Evolutionary conservation across 2,113 vertebrate species (phyloP).

Genomic region (Chionis minor): DNA sequence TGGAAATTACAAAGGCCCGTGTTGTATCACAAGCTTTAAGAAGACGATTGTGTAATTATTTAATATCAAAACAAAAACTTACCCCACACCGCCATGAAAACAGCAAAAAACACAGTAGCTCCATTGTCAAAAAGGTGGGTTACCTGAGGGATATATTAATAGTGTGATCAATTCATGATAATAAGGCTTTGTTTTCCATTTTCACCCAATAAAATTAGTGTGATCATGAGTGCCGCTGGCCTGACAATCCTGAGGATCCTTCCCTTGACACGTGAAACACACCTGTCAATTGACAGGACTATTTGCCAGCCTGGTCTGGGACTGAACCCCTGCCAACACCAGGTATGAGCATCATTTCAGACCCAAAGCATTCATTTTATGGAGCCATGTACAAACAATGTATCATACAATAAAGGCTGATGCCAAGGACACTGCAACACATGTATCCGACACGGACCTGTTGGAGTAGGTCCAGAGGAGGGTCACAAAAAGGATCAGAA

Average conservation of each 20-base stretch:
- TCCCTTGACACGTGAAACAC: neutral
- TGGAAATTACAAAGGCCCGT: neutral
- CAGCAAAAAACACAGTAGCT: slow-evolving; percentile 96
- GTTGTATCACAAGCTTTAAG: neutral
- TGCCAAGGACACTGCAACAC: neutral
- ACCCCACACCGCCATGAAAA: slow-evolving; percentile 99
- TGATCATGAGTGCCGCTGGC: neutral
- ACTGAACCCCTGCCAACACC: neutral
- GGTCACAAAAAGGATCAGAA: neutral
- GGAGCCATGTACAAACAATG: neutral
- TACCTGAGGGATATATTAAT: slow-evolving; percentile 75
- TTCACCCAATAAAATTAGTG: neutral
- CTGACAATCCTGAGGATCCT: neutral
- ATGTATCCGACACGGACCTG: neutral
- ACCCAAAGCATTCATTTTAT: neutral
- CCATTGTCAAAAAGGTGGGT: slow-evolving; percentile 96
- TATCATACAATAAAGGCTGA: neutral
- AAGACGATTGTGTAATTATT: neutral
- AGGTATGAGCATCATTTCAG: neutral
- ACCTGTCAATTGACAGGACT: neutral
- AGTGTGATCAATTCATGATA: neutral
- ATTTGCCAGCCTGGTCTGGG: neutral
- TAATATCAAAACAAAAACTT: slow-evolving; percentile 63
- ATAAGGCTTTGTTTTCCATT: neutral
- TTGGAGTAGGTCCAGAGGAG: neutral